Conservation (phyloP, 2,113 vertebrate genomes). For the Caloenas nicobarica region DNA sequence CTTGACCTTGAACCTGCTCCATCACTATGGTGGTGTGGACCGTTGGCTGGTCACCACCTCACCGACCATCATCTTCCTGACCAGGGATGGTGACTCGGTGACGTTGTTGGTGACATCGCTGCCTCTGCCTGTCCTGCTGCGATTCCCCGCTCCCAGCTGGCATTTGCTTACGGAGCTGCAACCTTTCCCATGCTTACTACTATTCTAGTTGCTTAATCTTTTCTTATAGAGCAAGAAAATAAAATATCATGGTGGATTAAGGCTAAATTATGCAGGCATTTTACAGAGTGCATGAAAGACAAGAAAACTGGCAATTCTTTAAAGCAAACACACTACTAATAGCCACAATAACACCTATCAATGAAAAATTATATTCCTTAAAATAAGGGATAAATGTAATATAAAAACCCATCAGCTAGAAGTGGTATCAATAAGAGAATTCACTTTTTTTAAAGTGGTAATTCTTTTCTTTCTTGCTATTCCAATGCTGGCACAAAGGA, state of each 20-base stretch:
- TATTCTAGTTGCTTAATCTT: not conserved
- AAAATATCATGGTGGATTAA: not conserved
- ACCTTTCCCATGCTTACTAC: not conserved
- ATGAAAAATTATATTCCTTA: not conserved
- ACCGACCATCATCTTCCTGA: rapidly evolving
- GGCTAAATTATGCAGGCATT: not conserved
- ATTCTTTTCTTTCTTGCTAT: not conserved
- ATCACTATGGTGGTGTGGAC: not conserved
- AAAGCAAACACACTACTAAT: not conserved
- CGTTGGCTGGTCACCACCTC: not conserved
- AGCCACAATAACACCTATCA: not conserved
- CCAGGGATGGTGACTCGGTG: rapidly evolving
- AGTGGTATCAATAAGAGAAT: not conserved
- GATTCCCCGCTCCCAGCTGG: not conserved
- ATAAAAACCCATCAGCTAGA: not conserved
- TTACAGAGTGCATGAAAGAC: not conserved
- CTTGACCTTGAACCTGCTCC: rapidly evolving
- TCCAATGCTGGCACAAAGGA: constrained; percentile 16
- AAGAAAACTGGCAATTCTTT: not conserved
- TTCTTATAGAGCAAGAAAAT: not conserved
- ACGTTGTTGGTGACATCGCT: not conserved
- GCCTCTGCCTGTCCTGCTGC: not conserved
- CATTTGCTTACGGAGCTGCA: rapidly evolving
- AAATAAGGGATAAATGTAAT: not conserved
- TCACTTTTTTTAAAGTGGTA: not conserved